Percentiles rank a stretch among this genome's conserved stretches.
phyloP scores from a whole-genome alignment of 2,113 vertebrate genomes.

The Vidua macroura region DNA sequence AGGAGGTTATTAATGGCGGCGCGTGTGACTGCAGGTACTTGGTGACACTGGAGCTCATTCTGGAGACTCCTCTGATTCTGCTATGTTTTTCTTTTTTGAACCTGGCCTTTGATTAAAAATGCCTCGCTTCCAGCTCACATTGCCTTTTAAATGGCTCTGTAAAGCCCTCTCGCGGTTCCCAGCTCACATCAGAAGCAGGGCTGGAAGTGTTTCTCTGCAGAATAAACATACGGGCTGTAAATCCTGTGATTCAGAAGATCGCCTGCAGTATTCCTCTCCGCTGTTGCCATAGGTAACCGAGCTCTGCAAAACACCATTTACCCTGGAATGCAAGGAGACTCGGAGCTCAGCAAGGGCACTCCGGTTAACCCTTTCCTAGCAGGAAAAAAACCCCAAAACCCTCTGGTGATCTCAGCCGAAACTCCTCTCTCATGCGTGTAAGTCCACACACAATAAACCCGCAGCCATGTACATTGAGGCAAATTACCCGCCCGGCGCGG shows the following conservation, averaged over 20 bases:
- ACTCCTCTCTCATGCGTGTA: not conserved
- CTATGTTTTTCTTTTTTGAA: conserved; percentile 12
- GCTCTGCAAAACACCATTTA: conserved; percentile 80
- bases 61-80: not conserved
- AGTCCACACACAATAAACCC: not conserved
- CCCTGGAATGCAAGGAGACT: conserved; percentile 80
- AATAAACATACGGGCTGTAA: conserved; percentile 76
- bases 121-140: conserved; percentile 38
- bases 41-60: not conserved
- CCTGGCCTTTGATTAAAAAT: conserved; percentile 52
- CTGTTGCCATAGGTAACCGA: conserved; percentile 82
- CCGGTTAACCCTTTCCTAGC: conserved; percentile 74
- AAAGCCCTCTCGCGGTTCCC: conserved; percentile 48
- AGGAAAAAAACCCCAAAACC: not conserved
- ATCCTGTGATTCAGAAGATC: conserved; percentile 75
- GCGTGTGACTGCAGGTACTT: not conserved
- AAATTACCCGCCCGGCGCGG: rapidly evolving
- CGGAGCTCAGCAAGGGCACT: conserved; percentile 68
- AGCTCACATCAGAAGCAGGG: conserved; percentile 47
- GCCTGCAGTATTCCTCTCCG: conserved; percentile 71
- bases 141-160: conserved; percentile 59
- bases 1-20: not conserved
- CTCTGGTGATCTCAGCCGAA: not conserved
- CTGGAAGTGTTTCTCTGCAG: conserved; percentile 50
- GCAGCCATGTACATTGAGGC: rapidly evolving